Percentiles rank a stretch among this genome's conserved stretches.
Conservation (phyloP, 2,113 vertebrate genomes). For the Gopherus flavomarginatus region DNA sequence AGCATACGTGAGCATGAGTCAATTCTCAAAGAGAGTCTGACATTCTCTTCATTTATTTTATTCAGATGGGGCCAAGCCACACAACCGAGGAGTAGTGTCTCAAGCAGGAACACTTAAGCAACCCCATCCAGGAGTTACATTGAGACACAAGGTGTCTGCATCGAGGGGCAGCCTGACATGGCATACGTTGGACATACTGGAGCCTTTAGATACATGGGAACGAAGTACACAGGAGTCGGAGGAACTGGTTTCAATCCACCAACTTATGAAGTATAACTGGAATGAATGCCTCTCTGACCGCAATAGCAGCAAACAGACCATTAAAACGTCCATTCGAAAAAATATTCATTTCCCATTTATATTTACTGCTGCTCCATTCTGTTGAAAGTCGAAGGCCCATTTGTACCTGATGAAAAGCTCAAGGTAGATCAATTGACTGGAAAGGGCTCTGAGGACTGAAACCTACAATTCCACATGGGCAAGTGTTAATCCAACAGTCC, state of each 20-base stretch:
- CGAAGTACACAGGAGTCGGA: background rate
- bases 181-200: background rate
- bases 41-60: background rate
- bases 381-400: constrained; percentile 7
- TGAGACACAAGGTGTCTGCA: background rate
- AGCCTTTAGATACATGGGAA: background rate
- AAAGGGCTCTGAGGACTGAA: constrained; percentile 18
- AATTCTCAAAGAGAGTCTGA: background rate
- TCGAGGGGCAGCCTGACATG: background rate
- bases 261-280: background rate
- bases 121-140: background rate
- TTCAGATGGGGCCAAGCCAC: background rate
- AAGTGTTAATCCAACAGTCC: constrained; percentile 29
- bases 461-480: constrained; percentile 11
- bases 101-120: background rate
- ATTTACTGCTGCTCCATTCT: constrained; percentile 42
- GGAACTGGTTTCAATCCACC: background rate
- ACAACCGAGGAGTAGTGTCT: fast-evolving
- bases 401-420: constrained; percentile 41
- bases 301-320: constrained; percentile 30
- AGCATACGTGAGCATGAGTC: too few relatives aligned
- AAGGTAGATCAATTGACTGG: constrained; percentile 29
- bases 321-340: constrained; percentile 37
- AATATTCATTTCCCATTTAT: constrained; percentile 8
- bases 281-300: constrained; percentile 16